A percentile compares a stretch with the other conserved stretches of the same genome.
These are phyloP conservation scores for Ips nitidus DNA, from an alignment of 1,140 invertebrate species.

Conservation along the genomic window DNA sequence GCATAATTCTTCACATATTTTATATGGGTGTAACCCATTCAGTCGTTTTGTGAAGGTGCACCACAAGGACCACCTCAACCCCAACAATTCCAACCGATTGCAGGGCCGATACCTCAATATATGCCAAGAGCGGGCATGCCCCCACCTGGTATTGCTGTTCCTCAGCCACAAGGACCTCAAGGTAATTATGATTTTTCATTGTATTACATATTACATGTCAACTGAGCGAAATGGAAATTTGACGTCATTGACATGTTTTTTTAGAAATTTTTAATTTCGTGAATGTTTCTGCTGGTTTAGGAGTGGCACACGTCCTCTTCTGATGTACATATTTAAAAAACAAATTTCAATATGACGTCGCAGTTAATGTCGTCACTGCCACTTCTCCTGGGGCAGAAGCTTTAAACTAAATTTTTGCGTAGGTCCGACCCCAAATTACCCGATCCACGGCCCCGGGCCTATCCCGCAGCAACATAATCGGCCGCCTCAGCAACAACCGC, in stretches of 20 bases:
- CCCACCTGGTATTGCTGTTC: not conserved
- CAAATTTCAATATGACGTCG: too few relatives aligned
- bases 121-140: not conserved
- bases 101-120: not conserved
- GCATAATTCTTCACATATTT: not conserved
- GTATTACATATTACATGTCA: not conserved
- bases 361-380: too few relatives aligned
- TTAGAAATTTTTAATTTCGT: too few relatives aligned
- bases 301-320: too few relatives aligned
- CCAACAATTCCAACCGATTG: constrained; percentile 12
- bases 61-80: constrained; percentile 22
- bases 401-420: too few relatives aligned
- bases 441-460: constrained; percentile 11
- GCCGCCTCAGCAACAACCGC: constrained; percentile 34
- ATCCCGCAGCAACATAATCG: constrained; percentile 33
- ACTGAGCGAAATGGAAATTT: too few relatives aligned
- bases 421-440: not conserved
- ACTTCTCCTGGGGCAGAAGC: too few relatives aligned
- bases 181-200: not conserved
- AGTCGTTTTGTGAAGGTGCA: too few relatives aligned
- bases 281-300: too few relatives aligned
- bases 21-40: too few relatives aligned
- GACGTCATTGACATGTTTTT: too few relatives aligned
- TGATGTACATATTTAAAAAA: too few relatives aligned
- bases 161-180: not conserved